phyloP scores from a whole-genome alignment of 2,113 vertebrate genomes.

The Sterrhoptilus dennistouni region DNA sequence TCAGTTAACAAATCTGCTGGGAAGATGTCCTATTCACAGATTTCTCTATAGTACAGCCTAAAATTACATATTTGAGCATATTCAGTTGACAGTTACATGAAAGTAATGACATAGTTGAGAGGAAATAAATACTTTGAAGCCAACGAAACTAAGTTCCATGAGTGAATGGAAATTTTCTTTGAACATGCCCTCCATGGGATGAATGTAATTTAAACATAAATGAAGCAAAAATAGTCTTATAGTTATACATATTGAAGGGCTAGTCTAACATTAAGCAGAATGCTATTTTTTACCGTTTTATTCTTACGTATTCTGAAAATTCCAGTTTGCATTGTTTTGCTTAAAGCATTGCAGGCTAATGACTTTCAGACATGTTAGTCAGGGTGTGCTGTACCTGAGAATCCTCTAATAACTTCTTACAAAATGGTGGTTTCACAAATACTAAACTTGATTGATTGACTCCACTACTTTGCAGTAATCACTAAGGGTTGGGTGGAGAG shows the following conservation, averaged over 20 bases:
- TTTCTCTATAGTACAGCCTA: conserved; percentile 59
- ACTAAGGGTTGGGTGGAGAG: no score
- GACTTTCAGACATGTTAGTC: not conserved
- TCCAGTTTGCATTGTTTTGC: not conserved
- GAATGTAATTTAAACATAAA: conserved; percentile 44
- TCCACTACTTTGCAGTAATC: not conserved
- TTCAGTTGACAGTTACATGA: conserved; percentile 67
- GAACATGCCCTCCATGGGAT: not conserved
- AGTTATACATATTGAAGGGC: conserved; percentile 17
- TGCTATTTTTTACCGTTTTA: not conserved
- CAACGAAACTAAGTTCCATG: conserved; percentile 9
- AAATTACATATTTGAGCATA: conserved; percentile 72
- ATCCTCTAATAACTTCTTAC: not conserved
- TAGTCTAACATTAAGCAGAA: not conserved
- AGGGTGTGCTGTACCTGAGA: not conserved
- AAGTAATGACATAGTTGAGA: conserved; percentile 60
- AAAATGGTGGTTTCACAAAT: not conserved
- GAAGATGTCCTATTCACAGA: conserved; percentile 51
- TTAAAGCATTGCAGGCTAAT: not conserved
- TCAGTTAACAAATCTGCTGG: conserved; percentile 56
- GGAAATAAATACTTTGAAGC: conserved; percentile 65
- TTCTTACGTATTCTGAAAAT: not conserved
- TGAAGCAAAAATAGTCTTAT: conserved; percentile 24
- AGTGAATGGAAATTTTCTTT: conserved; percentile 43
- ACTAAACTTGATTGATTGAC: not conserved